A percentile compares a stretch with the other conserved stretches of the same genome.
Evolutionary conservation across 2,113 vertebrate species (phyloP).

Genomic region (Patagioenas fasciata): DNA sequence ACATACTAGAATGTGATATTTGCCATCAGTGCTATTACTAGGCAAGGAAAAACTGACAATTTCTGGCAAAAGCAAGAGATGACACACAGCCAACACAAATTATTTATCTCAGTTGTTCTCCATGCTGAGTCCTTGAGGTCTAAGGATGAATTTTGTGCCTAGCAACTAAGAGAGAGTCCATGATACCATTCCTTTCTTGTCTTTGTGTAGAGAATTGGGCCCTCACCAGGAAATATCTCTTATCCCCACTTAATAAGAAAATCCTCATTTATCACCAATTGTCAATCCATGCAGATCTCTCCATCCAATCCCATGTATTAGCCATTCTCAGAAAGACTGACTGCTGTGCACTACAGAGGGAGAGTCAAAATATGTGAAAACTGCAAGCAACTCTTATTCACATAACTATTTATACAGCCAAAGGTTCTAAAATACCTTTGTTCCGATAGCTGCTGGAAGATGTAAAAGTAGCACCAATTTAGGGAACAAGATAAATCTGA

Average conservation of each 20-base stretch:
- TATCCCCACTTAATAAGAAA: background rate
- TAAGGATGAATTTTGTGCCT: constrained; percentile 20
- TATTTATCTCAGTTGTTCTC: constrained; percentile 13
- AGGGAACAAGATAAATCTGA: background rate
- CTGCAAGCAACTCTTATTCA: background rate
- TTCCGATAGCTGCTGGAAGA: background rate
- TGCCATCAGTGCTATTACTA: background rate
- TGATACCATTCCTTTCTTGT: background rate
- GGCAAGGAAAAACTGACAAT: background rate
- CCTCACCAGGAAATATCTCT: constrained; percentile 18
- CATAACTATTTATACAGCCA: background rate
- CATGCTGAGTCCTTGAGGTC: constrained; percentile 43
- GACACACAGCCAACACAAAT: constrained; percentile 18
- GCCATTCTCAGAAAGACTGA: background rate
- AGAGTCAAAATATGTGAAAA: background rate
- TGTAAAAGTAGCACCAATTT: background rate
- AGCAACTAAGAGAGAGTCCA: constrained; percentile 33
- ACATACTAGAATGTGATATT: background rate
- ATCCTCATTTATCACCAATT: constrained; percentile 1
- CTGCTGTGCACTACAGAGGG: background rate
- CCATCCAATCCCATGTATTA: background rate
- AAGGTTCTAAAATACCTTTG: constrained; percentile 33
- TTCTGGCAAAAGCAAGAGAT: constrained; percentile 7
- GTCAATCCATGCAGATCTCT: background rate
- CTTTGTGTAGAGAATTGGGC: background rate